Base-by-base conservation (phyloP, 2,888 invertebrate species). In the Drosophila emarginata region DNA sequence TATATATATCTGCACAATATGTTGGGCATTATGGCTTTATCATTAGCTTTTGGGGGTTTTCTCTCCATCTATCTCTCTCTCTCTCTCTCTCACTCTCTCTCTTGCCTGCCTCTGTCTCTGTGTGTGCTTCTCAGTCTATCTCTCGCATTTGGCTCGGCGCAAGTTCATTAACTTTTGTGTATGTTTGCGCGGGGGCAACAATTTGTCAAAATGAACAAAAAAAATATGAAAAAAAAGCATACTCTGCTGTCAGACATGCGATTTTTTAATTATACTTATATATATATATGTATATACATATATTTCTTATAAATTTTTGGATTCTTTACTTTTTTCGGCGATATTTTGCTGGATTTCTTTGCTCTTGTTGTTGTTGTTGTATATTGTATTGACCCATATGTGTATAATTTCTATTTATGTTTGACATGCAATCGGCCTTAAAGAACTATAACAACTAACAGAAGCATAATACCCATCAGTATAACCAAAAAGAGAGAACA, bases 151-250 rank as follows among this genome's bases (percentile, higher is more conserved):
- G 45, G 45, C 63, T 63, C 45, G 59, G 74, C 77, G 76, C 77
- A 87, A 87, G 83, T 83, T 83, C 83, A 83, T 83, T 87, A 87
- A 87, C 87, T 87, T 82, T 78, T 78, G 64, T 76, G 68, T 32
- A 51, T 51, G 77, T 64, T 54, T 54, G 58, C 70, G 72, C 79
- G 76, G 80, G 68, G 74, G 70, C 71, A 78, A 80, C 63, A 84
- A 87, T 87, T 87, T 83, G 82, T 87, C 85, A 81, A 86, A 74
- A 70, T 32, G 56, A 21, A 21, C 18, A 45, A 26, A 4, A 45
- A 18, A 11, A 45, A 45, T 0, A 18, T 5, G 18, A 1, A 21
- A 45, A 45, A 45, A 45, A 45, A 45, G 0, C 45, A 45, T 77
- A 76, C 32, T 32, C 32, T 32, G 32, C 67, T 70, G 75, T 87